phyloP scores from a whole-genome alignment of 2,888 invertebrate species.

The Anticlea derivata region DNA sequence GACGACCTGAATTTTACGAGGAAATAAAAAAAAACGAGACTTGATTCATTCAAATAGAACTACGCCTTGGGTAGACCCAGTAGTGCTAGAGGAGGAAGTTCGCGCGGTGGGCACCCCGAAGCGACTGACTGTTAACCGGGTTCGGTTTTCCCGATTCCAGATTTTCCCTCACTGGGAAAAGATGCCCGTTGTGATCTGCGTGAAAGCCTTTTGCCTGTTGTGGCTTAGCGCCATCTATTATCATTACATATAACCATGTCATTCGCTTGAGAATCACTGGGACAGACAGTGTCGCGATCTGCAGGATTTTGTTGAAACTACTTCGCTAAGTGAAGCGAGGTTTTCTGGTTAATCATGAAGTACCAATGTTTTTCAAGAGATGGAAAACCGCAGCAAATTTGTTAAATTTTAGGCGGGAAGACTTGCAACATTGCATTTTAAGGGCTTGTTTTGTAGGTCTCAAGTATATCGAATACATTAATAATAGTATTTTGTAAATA shows the following conservation, averaged over 20 bases:
- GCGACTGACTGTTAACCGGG: constrained; percentile 74
- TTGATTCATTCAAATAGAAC: constrained; percentile 23
- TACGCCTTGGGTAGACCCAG: constrained; percentile 18
- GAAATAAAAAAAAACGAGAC: constrained; percentile 30
- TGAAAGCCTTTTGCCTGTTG: constrained; percentile 18
- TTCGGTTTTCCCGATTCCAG: constrained; percentile 67
- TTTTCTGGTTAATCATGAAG: not conserved
- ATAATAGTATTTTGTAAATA: too few relatives aligned
- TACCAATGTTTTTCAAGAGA: constrained; percentile 1
- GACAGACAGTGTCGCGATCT: constrained; percentile 9
- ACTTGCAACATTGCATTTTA: too few relatives aligned
- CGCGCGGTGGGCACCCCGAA: constrained; percentile 65
- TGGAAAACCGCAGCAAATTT: not conserved
- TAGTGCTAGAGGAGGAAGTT: constrained; percentile 48
- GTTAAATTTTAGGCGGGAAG: not conserved
- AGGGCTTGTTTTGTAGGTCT: too few relatives aligned
- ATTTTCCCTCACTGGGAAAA: constrained; percentile 50
- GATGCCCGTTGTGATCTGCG: constrained; percentile 34
- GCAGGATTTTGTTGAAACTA: not conserved
- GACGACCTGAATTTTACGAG: constrained; percentile 37
- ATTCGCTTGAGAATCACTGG: not conserved
- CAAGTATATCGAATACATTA: too few relatives aligned
- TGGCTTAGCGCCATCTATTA: constrained; percentile 38
- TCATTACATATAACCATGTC: constrained; percentile 12
- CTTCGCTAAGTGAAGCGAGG: not conserved